A percentile compares a stretch with the other conserved stretches of the same genome.
Evolutionary conservation across 2,888 invertebrate genomes (phyloP).

Genomic region (Oxycera nigricornis): DNA sequence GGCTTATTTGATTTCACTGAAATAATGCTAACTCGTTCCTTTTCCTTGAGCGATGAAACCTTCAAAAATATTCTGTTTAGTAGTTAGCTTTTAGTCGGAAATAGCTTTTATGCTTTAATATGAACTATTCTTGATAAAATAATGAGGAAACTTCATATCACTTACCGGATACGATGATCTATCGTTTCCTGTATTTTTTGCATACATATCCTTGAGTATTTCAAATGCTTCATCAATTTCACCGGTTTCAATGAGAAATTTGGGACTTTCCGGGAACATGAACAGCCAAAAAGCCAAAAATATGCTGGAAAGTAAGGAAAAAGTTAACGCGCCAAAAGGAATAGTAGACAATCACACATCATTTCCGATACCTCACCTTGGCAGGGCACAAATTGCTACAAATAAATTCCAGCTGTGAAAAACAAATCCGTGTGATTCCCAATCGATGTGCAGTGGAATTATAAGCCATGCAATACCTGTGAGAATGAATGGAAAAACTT

Average conservation of each 20-base stretch:
- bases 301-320: conserved; percentile 50
- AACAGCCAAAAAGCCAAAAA: conserved; percentile 69
- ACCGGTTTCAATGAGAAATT: conserved; percentile 81
- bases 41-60: conserved; percentile 76
- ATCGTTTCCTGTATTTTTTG: conserved; percentile 74
- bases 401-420: conserved; percentile 85
- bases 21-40: conserved; percentile 69
- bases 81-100: neutral
- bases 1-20: conserved; percentile 72
- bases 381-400: conserved; percentile 76
- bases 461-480: conserved; percentile 80
- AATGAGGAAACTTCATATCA: conserved; percentile 47
- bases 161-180: conserved; percentile 75
- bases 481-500: no score
- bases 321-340: conserved; percentile 36
- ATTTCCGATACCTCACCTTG: conserved; percentile 62
- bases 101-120: neutral
- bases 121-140: neutral
- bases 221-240: conserved; percentile 78
- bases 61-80: conserved; percentile 55
- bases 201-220: conserved; percentile 73
- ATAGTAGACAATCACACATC: neutral
- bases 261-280: conserved; percentile 82
- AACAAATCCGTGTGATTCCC: conserved; percentile 67
- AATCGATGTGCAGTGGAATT: conserved; percentile 73